Percentiles rank a stretch among this genome's conserved stretches.
phyloP scores from a whole-genome alignment of 2,888 invertebrate species.

The Phengaris alcon region DNA sequence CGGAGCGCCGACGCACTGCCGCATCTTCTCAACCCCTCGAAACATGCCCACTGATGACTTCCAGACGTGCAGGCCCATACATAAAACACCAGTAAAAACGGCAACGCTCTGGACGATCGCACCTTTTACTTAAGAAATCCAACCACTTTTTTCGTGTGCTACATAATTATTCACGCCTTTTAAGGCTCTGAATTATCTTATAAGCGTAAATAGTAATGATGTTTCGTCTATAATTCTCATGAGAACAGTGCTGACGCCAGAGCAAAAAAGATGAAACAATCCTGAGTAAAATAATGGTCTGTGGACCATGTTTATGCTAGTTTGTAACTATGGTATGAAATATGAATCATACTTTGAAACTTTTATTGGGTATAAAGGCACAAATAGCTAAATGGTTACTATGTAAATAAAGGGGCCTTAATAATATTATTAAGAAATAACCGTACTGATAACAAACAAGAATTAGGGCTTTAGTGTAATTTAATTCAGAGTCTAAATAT shows the following conservation, averaged over 20 bases:
- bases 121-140: conserved; percentile 52
- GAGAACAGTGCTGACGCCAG: conserved; percentile 47
- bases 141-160: conserved; percentile 63
- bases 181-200: conserved; percentile 62
- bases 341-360: conserved; percentile 26
- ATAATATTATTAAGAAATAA: neutral
- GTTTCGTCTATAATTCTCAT: conserved; percentile 47
- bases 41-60: conserved; percentile 49
- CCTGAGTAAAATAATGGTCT: conserved; percentile 32
- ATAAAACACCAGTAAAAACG: conserved; percentile 40
- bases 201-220: conserved; percentile 52
- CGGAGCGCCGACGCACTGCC: conserved; percentile 45
- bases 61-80: conserved; percentile 43
- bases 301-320: neutral
- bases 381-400: too few species aligned
- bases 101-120: conserved; percentile 47
- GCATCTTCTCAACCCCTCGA: conserved; percentile 58
- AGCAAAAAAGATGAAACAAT: conserved; percentile 39
- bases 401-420: neutral
- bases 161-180: conserved; percentile 70
- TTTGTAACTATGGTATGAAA: conserved; percentile 21
- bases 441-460: neutral
- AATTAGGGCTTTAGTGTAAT: neutral
- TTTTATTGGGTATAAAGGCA: conserved; percentile 3
- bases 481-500: neutral